Percentiles rank a stretch among this genome's conserved stretches.
phyloP scores from a whole-genome alignment of 2,797 vertebrate species.

The Iguana delicatissima region DNA sequence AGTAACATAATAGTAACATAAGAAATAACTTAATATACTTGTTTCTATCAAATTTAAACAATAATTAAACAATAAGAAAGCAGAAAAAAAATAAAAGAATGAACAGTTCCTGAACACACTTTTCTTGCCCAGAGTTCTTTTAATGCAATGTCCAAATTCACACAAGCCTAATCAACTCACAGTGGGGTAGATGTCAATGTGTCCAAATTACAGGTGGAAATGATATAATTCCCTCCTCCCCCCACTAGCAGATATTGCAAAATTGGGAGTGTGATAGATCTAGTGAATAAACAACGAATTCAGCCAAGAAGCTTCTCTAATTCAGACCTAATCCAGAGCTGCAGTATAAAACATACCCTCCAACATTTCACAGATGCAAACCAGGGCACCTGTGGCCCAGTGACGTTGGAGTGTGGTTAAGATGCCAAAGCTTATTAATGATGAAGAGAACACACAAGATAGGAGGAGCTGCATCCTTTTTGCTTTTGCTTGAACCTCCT shows the following conservation, averaged over 20 bases:
- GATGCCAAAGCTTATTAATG: no score
- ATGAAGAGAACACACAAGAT: no score
- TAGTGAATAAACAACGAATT: not conserved
- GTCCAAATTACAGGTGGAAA: not conserved
- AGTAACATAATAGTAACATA: no score
- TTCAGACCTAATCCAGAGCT: not conserved
- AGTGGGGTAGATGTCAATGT: not conserved
- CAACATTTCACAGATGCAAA: no score
- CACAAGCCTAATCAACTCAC: not conserved
- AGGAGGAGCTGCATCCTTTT: no score
- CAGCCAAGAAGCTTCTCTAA: not conserved
- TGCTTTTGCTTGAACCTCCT: no score
- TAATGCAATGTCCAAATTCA: not conserved
- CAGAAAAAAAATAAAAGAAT: not conserved
- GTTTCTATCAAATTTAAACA: no score
- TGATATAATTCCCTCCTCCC: not conserved
- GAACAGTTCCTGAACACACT: not conserved
- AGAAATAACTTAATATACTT: no score
- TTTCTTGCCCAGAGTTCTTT: not conserved
- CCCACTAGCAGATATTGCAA: not conserved
- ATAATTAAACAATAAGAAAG: no score
- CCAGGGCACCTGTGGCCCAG: no score
- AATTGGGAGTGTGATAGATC: not conserved
- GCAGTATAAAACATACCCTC: not conserved
- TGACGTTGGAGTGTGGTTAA: no score